Base-by-base conservation (phyloP, 2,797 vertebrate species). In the Limosa lapponica region DNA sequence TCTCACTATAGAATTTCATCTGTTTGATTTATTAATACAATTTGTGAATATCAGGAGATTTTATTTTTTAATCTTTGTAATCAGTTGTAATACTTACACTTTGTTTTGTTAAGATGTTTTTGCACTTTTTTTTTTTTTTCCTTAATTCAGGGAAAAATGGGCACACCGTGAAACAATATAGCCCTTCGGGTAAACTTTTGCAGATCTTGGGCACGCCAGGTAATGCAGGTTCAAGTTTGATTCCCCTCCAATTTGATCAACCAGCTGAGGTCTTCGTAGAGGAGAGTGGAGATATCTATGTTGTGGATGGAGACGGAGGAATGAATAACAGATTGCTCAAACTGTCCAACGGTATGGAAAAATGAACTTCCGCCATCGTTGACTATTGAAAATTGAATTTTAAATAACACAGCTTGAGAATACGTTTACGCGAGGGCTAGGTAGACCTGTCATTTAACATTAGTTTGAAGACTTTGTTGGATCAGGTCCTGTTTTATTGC, bases 261-360 rank as follows among this genome's bases (percentile, higher is more conserved):
- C 99, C 99, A 1, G 99, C 99, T 30, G 99, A 99, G 75, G 90
- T 99, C 71, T 99, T 98, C 46, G 97, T 99, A 30, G 99, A 99
- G 7, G 95, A 97, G 22, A 99, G 97, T 4, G 99, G 99, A 87
- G 99, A 99, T 70, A 96, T 99, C 11, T 99, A 99, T 85, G 98
- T 99, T 6, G 99, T 99, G 69, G 99, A 99, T 58, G 99, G 99
- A 30, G 99, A 99, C 1, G 99, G 99, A 32, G 99, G 99, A 27
- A 89, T 99, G 96, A 99, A 99, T 97, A 99, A 99, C 97, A 99
- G 99, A 48, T 97, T 99, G 87, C 97, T 99, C 58, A 99, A 99
- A 97, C 96, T 99, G 30, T 99, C 99, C 28, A 93, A 97, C 87
- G 98, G 99, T 99, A 95, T 15, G 54, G 48, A 78, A 65, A 87